Percentiles rank a stretch among this genome's conserved stretches.
Conservation (phyloP, 2,888 invertebrate species). For the Acrobasis consociella region DNA sequence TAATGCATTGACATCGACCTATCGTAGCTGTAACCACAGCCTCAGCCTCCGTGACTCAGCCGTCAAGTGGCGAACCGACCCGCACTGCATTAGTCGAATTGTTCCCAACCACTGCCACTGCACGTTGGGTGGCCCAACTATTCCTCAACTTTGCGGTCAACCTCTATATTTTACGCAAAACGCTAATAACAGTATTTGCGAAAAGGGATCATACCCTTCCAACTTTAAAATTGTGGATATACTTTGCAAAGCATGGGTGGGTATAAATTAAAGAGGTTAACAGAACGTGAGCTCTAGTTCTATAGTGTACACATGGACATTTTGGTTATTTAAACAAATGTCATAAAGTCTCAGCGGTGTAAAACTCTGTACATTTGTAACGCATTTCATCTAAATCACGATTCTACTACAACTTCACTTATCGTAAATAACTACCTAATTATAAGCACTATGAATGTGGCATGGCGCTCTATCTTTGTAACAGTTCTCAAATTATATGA, state of each 20-base stretch:
- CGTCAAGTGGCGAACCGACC: slow-evolving; percentile 25
- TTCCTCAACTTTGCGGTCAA: slow-evolving; percentile 53
- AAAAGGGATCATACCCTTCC: slow-evolving; percentile 27
- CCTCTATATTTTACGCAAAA: slow-evolving; percentile 45
- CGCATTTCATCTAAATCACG: too few relatives aligned
- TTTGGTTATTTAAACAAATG: too few relatives aligned
- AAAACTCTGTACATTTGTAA: too few relatives aligned
- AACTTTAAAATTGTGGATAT: slow-evolving; percentile 24
- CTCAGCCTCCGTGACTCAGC: slow-evolving; percentile 8
- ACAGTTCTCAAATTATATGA: too few relatives aligned
- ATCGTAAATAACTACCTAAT: too few relatives aligned
- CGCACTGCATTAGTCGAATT: slow-evolving; percentile 43
- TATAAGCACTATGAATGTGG: too few relatives aligned
- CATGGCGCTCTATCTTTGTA: too few relatives aligned
- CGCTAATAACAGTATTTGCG: slow-evolving; percentile 29
- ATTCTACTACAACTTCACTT: too few relatives aligned
- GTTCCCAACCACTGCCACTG: slow-evolving; percentile 46
- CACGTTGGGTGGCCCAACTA: slow-evolving; percentile 48
- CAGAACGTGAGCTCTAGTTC: not conserved
- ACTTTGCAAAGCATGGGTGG: slow-evolving; percentile 7
- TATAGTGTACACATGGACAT: too few relatives aligned
- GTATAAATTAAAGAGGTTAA: not conserved
- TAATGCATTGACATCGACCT: not conserved
- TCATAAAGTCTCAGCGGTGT: too few relatives aligned
- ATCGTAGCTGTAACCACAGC: not conserved